Evolutionary conservation across 2,888 invertebrate genomes (phyloP), one percentile per base, ranked within the genome.

Genomic region (Stenodema calcarata): DNA sequence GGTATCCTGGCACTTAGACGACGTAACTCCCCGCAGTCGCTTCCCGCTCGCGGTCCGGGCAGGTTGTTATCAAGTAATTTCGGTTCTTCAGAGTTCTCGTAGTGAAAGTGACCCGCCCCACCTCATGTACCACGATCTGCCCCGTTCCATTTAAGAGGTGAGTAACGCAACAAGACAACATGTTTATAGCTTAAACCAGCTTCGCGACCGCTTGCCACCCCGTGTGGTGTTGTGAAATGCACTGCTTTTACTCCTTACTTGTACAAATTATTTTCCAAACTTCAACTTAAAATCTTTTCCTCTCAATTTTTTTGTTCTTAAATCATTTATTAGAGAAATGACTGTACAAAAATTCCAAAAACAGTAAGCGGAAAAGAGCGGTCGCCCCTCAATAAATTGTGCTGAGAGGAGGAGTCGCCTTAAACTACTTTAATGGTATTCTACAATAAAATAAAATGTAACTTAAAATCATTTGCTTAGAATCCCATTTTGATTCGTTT

Each of bases 1-100:
- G 62, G 62, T 62, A 18, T 73, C 73, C 73, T 73, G 73, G 73
- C 73, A 16, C n/a, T 35, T 18, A 35, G 11, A 35, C 30, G 2
- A 73, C 73, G 73, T 73, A 73, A 73, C 73, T 73, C 73, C 35
- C 16, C 35, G 18, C 73, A 73, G 73, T 73, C 35, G 73, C 73
- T 73, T 35, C 73, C 35, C 73, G 73, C 73, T 73, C 41, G 35
- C 35, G 28, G 73, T 73, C 1, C 41, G 73, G 35, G 30, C 73
- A 73, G 28, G 73, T 73, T 11, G 73, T 28, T n/a, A 18, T 3
- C 23, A 62, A 62, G 62, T 27, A 18, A 62, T 62, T 62, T 62
- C 62, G 62, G 27, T 62, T 62, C 73, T 41, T 30, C 18, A 16
- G 41, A 14, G 41, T 30, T 73, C 35, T 41, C 35, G 35, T 73